Conservation (phyloP, 1,140 invertebrate genomes). For the Drosophila varians region DNA sequence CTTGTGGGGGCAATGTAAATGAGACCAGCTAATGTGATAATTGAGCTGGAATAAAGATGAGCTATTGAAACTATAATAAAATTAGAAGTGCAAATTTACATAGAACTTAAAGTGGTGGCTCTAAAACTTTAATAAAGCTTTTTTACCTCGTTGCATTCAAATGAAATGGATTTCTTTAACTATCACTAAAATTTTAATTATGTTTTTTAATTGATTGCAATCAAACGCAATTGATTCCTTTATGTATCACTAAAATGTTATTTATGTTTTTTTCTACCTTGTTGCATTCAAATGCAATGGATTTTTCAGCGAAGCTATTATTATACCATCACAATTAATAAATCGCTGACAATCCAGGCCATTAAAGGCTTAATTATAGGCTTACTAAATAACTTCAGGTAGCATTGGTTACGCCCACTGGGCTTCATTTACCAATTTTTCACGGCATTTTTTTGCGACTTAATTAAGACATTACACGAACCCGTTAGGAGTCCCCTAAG, state of each 20-base stretch:
- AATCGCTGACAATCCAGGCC: neutral
- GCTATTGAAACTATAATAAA: neutral
- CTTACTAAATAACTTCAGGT: neutral
- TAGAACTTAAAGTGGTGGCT: neutral
- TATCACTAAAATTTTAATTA: too few relatives aligned
- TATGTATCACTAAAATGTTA: too few relatives aligned
- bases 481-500: conserved; percentile 47
- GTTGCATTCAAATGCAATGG: neutral
- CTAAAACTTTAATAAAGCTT: neutral
- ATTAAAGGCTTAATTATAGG: conserved; percentile 10
- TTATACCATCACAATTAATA: conserved; percentile 13
- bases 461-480: conserved; percentile 52
- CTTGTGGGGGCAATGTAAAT: conserved; percentile 26
- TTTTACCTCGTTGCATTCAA: neutral
- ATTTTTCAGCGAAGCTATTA: too few relatives aligned
- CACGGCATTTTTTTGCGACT: conserved; percentile 43
- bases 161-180: neutral
- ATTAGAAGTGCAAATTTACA: neutral
- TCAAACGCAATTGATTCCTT: too few relatives aligned
- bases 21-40: conserved; percentile 4
- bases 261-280: neutral
- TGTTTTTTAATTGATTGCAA: too few relatives aligned
- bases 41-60: neutral
- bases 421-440: conserved; percentile 35
- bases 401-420: conserved; percentile 28